Conservation (phyloP, 1,140 invertebrate genomes). For the Panagrolaimus sp. region DNA sequence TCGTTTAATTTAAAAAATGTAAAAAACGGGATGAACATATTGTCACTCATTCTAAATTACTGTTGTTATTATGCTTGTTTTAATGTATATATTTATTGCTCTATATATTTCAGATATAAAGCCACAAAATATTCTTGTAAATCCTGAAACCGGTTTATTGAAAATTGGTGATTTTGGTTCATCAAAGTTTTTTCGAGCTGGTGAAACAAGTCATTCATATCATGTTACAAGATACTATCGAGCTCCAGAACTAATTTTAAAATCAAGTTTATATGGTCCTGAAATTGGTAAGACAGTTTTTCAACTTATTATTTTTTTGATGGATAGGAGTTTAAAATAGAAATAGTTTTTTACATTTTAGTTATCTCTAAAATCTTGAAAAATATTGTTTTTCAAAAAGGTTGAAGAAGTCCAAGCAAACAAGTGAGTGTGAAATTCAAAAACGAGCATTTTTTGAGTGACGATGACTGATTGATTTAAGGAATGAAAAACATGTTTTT, state of each 20-base stretch:
- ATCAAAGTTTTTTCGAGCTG: neutral
- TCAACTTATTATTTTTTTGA: neutral
- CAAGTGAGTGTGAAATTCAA: no score
- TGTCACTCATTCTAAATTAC: no score
- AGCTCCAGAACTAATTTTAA: constrained; percentile 41
- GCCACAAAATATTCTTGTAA: constrained; percentile 15
- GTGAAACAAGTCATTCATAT: constrained; percentile 16
- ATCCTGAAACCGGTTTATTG: neutral
- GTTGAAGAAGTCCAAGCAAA: no score
- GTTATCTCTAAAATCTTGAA: no score
- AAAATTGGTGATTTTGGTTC: constrained; percentile 14
- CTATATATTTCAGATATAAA: constrained; percentile 9
- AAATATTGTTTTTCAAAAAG: no score
- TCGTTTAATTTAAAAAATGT: no score
- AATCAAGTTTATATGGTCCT: constrained; percentile 27
- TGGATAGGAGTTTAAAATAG: neutral
- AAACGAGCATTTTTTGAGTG: no score
- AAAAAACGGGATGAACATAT: no score
- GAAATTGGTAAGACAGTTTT: constrained; percentile 62
- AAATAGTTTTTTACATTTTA: neutral
- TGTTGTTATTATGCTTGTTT: no score
- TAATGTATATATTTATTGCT: neutral
- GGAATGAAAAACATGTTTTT: no score
- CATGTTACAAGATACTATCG: constrained; percentile 47
- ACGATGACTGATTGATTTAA: no score